Base-by-base conservation (phyloP, 2,113 vertebrate species). In the Paratilapia polleni region DNA sequence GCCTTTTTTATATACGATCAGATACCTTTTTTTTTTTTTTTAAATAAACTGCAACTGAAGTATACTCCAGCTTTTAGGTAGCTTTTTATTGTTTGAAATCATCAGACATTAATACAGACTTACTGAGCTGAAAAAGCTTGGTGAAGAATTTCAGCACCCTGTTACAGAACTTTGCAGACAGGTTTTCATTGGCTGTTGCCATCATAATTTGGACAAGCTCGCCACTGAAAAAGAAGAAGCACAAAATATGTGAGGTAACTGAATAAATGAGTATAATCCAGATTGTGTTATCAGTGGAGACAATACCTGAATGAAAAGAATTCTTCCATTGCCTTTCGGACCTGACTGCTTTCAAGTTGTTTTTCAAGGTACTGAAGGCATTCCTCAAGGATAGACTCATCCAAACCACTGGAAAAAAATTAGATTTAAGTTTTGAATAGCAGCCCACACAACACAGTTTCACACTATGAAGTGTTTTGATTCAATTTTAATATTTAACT, bases 171-270 rank as follows among this genome's bases (percentile, higher is more conserved):
- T 98, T 99, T 15, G 98, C 98, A 0, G 98, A 99, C 20, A 99
- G 96, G 91, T 96, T 98, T 92, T 99, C 98, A 80, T 99, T 99
- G 90, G 98, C 98, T 0, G 98, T 99, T 0, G 98, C 97, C 98
- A 99, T 99, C 98, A 99, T 99, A 92, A 99, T 99, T 94, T 99
- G 98, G 70, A 99, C 98, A 77, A 99, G 96, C 62, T 99, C 98
- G 38, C 98, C 98, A 64, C 98, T 99, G 87, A 12, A 47, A 73
- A 73, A 38, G 85, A 82, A 38, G 9, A 66, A 22, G n/a, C 4
- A 91, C 3, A 57, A 58, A 64, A 57, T 82, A 52, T 64, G 70
- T 70, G 36, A 64, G 8, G 28, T n/a, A 58, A 6, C 26, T 12
- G 34, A 8, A 26, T 63, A 34, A 31, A 80, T 57, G 7, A 38